Percentiles rank a stretch among this genome's conserved stretches.
Evolutionary conservation across 2,888 invertebrate genomes (phyloP).

Genomic region (Rhyacophila evoluta): DNA sequence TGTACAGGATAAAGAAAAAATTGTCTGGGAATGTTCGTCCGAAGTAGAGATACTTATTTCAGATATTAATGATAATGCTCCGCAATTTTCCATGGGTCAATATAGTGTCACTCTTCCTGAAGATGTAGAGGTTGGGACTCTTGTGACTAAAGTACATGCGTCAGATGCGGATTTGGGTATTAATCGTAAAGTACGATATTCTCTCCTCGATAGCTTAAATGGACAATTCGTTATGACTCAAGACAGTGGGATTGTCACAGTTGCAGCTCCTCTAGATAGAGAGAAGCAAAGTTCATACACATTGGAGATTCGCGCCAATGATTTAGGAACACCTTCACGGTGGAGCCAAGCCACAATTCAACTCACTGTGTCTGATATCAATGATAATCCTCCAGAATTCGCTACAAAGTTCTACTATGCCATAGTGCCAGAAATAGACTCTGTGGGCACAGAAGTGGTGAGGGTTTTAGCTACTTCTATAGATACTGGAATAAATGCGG

Average conservation of each 20-base stretch:
- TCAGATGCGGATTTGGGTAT: conserved; percentile 81
- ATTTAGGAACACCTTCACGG: conserved; percentile 83
- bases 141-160: conserved; percentile 89
- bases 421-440: conserved; percentile 81
- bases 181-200: conserved; percentile 87
- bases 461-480: conserved; percentile 91
- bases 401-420: conserved; percentile 84
- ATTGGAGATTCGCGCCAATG: conserved; percentile 84
- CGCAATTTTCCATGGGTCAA: conserved; percentile 77
- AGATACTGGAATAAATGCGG: conserved; percentile 94
- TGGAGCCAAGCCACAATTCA: conserved; percentile 77
- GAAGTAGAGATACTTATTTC: conserved; percentile 80
- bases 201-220: conserved; percentile 73
- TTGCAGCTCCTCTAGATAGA: conserved; percentile 86
- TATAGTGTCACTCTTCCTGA: conserved; percentile 88
- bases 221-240: conserved; percentile 84
- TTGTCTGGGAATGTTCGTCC: conserved; percentile 83
- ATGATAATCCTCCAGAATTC: conserved; percentile 97
- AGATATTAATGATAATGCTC: conserved; percentile 91
- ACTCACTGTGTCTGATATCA: conserved; percentile 90
- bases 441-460: conserved; percentile 84
- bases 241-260: conserved; percentile 87
- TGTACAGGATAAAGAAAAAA: conserved; percentile 85
- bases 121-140: conserved; percentile 88
- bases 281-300: conserved; percentile 89